Evolutionary conservation across 2,888 invertebrate species (phyloP), one percentile per base, ranked within the genome.

Genomic region (Chouioia cunea): DNA sequence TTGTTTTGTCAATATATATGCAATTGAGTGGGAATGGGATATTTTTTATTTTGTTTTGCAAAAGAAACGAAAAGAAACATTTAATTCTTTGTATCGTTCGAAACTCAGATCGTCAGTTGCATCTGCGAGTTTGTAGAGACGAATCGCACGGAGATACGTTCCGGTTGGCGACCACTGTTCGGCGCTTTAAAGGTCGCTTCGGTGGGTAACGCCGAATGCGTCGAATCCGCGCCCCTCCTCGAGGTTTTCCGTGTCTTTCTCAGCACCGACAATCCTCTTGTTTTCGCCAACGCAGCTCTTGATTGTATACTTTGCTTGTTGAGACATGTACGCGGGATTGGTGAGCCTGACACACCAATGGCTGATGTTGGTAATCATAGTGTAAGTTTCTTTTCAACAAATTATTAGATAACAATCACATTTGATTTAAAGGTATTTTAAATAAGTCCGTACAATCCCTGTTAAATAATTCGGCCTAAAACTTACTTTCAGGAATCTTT

Each of bases 51-150:
- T n/a, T n/a, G n/a, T n/a, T n/a, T n/a, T n/a, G n/a, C n/a, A n/a
- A 36, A 36, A 36, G 1, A 36, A 36, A 36, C 36, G 6, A 36
- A 36, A 36, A 36, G n/a, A n/a, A n/a, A n/a, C n/a, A n/a, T n/a
- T 27, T 6, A 36, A 36, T 36, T 36, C 27, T 27, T n/a, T 27
- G 6, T 6, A 27, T 6, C 27, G 3, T 6, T 27, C 27, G 36
- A 3, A 36, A 4, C 12, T 87, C 87, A 96, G 93, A 96, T 99
- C 78, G 95, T 98, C 54, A 95, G 96, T 65, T 97, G 96, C 78
- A 92, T 98, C 58, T 97, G 97, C 84, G 97, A 97, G 86, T 95
- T 98, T 79, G 97, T 99, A 0, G 97, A 97, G 86, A 95, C 95
- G 0, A 97, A 96, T 84, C 90, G 96, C 78, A 93, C 93, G 72